These are phyloP conservation scores for Speoplatyrhinus poulsoni DNA, from an alignment of 2,113 vertebrate species.

Conservation along the genomic window DNA sequence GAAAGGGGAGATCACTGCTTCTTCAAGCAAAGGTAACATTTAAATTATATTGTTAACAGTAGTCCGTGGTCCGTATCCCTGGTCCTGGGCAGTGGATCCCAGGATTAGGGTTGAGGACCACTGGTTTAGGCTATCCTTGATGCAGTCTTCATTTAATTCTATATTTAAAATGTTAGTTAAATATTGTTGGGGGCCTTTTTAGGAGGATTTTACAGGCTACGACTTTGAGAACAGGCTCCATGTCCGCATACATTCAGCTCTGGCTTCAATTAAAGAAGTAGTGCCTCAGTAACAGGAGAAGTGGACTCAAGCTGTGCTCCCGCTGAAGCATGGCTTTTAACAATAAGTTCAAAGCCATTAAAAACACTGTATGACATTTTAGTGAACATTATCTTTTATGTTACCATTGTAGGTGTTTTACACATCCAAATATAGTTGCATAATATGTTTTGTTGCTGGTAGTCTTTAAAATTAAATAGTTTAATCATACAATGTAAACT, in stretches of 20 bases:
- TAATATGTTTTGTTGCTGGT: too few relatives aligned
- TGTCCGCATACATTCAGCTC: constrained; percentile 93
- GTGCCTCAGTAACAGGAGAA: constrained; percentile 87
- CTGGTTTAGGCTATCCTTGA: too few relatives aligned
- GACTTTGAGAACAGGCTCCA: constrained; percentile 98
- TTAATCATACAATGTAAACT: too few relatives aligned
- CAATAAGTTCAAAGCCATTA: constrained; percentile 24
- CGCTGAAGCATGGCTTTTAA: constrained; percentile 23
- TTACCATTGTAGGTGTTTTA: too few relatives aligned
- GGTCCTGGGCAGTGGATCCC: too few relatives aligned
- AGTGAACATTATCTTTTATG: constrained; percentile 21
- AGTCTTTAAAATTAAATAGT: too few relatives aligned
- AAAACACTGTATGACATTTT: constrained; percentile 24
- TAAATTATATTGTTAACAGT: neutral
- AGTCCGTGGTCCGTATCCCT: too few relatives aligned
- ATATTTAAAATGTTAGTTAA: neutral
- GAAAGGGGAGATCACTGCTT: constrained; percentile 90
- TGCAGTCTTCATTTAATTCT: neutral
- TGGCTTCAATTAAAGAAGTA: constrained; percentile 91
- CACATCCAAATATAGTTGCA: too few relatives aligned
- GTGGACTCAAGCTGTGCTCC: constrained; percentile 40
- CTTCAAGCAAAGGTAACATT: constrained; percentile 94
- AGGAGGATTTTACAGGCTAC: constrained; percentile 95
- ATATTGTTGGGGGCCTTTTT: constrained; percentile 16
- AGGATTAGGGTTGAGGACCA: too few relatives aligned